Evolutionary conservation across 2,113 vertebrate genomes (phyloP).

Genomic region (Spilogale gracilis): DNA sequence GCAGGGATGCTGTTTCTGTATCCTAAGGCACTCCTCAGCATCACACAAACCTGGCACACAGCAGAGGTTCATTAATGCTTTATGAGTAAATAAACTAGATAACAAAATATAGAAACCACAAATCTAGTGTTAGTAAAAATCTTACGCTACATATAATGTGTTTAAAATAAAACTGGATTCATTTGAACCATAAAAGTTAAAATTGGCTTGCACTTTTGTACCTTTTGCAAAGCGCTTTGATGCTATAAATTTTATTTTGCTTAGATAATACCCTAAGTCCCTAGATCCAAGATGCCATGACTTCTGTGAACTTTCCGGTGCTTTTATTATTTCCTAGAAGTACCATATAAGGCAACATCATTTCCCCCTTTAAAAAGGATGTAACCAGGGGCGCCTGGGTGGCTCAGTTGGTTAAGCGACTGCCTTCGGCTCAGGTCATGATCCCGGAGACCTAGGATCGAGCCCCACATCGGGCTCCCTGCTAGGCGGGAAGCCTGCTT

Average conservation of each 20-base stretch:
- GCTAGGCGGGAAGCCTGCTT: no score
- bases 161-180: conserved; percentile 50
- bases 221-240: conserved; percentile 31
- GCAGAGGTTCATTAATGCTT: conserved; percentile 18
- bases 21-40: not conserved
- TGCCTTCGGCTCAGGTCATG: no score
- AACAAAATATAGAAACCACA: conserved; percentile 14
- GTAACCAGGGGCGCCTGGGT: not conserved
- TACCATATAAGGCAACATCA: not conserved
- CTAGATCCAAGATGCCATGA: conserved; percentile 8
- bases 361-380: not conserved
- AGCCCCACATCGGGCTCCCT: no score
- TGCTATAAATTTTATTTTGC: conserved; percentile 54
- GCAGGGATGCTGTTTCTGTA: not conserved
- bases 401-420: no score
- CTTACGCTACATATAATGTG: not conserved
- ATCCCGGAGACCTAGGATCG: no score
- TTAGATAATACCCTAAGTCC: conserved; percentile 14
- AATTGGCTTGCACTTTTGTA: not conserved
- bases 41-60: not conserved
- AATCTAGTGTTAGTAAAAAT: not conserved
- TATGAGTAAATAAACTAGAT: conserved; percentile 39
- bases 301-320: not conserved
- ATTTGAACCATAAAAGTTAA: conserved; percentile 14
- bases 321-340: conserved; percentile 15